Evolutionary conservation across 2,797 vertebrate genomes (phyloP).

Genomic region (Apodemus agrarius): DNA sequence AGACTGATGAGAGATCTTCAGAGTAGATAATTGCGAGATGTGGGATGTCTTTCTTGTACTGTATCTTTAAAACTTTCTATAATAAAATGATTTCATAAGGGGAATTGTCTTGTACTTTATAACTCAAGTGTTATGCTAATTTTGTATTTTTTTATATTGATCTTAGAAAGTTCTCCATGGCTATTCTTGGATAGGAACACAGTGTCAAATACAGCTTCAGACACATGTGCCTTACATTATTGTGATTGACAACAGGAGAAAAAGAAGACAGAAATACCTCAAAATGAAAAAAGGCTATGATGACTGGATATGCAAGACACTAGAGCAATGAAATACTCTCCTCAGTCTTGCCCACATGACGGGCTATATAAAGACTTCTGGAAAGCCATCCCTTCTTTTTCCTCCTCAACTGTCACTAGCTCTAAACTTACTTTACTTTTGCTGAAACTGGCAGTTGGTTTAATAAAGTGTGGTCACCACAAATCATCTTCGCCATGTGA

Average conservation of each 20-base stretch:
- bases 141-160: not conserved
- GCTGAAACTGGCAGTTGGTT: conserved; percentile 49
- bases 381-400: not conserved
- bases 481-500: conserved; percentile 73
- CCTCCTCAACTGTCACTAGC: not conserved
- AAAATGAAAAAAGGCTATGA: conserved; percentile 19
- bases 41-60: not conserved
- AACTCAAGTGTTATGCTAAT: conserved; percentile 32
- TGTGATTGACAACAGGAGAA: not conserved
- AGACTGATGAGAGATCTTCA: not conserved
- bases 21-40: not conserved
- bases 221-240: conserved; percentile 17
- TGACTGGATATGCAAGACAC: conserved; percentile 2
- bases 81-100: not conserved
- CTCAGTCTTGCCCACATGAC: not conserved
- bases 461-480: conserved; percentile 61
- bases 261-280: conserved; percentile 63
- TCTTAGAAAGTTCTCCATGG: not conserved
- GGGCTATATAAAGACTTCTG: not conserved
- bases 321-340: not conserved
- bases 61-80: conserved; percentile 10
- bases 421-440: conserved; percentile 12
- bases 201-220: not conserved
- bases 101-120: not conserved
- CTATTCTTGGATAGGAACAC: not conserved